Conservation (phyloP, 2,113 vertebrate species). For the Erythrocebus patas region DNA sequence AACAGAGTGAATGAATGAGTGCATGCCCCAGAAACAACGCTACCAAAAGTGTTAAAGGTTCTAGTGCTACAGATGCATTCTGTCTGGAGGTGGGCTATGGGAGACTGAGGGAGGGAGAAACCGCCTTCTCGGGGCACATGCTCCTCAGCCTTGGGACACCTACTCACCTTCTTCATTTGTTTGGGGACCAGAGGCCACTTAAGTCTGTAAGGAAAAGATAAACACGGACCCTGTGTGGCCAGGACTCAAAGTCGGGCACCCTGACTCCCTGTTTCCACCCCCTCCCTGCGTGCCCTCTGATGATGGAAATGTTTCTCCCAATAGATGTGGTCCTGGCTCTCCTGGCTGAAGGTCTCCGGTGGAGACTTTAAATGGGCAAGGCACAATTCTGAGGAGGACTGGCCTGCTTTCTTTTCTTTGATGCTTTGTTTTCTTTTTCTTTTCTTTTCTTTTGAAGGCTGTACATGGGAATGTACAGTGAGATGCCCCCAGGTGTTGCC, state of each 20-base stretch:
- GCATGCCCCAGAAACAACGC: not conserved
- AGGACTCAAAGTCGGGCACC: not conserved
- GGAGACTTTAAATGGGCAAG: not conserved
- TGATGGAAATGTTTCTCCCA: not conserved
- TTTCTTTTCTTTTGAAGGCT: too few species aligned
- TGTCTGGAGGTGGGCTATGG: not conserved
- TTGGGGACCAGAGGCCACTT: not conserved
- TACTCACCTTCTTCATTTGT: not conserved
- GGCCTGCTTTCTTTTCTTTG: too few species aligned
- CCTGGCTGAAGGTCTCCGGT: not conserved
- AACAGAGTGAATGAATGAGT: not conserved
- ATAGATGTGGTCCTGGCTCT: not conserved
- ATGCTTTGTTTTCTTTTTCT: too few species aligned
- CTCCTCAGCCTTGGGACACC: not conserved
- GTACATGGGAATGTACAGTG: too few species aligned
- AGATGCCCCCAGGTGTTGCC: too few species aligned
- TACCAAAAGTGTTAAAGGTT: not conserved
- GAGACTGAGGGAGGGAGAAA: too few species aligned
- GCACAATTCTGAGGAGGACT: not conserved
- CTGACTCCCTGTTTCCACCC: not conserved
- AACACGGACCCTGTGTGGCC: not conserved
- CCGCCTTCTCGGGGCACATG: rapidly evolving
- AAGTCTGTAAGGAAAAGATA: not conserved
- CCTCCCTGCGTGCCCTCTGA: not conserved
- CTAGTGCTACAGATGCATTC: not conserved